Evolutionary conservation across 2,888 invertebrate genomes (phyloP).

Genomic region (Unio pictorum): DNA sequence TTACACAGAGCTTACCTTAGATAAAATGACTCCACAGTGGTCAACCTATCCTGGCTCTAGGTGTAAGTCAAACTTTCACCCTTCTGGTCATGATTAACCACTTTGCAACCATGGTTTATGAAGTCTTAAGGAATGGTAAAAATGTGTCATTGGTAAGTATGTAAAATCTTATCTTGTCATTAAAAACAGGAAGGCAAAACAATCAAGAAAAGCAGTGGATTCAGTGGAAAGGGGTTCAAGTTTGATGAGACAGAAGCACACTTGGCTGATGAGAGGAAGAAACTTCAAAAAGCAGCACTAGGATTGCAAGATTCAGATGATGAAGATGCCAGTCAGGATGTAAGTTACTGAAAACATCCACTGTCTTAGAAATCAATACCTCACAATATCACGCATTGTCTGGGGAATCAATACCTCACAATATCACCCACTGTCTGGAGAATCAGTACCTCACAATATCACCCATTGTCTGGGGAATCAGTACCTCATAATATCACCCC

Average conservation of each 20-base stretch:
- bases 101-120: too few species aligned
- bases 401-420: too few species aligned
- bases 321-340: constrained; percentile 95
- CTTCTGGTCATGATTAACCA: too few species aligned
- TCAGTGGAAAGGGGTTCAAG: constrained; percentile 87
- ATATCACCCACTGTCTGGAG: neutral
- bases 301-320: constrained; percentile 93
- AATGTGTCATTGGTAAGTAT: neutral
- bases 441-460: too few species aligned
- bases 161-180: neutral
- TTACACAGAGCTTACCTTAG: too few species aligned
- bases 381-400: too few species aligned
- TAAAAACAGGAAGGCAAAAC: constrained; percentile 65
- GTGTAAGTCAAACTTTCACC: too few species aligned
- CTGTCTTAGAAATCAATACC: neutral
- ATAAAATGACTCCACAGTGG: too few species aligned
- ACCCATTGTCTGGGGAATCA: too few species aligned
- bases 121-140: too few species aligned
- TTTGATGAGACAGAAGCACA: constrained; percentile 99
- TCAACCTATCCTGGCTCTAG: too few species aligned
- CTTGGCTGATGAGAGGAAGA: constrained; percentile 94
- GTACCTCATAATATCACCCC: too few species aligned
- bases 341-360: constrained; percentile 40
- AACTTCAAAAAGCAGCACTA: constrained; percentile 96
- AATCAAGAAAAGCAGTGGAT: constrained; percentile 80